Conservation (phyloP, 2,888 invertebrate genomes). For the Latrodectus hesperus region DNA sequence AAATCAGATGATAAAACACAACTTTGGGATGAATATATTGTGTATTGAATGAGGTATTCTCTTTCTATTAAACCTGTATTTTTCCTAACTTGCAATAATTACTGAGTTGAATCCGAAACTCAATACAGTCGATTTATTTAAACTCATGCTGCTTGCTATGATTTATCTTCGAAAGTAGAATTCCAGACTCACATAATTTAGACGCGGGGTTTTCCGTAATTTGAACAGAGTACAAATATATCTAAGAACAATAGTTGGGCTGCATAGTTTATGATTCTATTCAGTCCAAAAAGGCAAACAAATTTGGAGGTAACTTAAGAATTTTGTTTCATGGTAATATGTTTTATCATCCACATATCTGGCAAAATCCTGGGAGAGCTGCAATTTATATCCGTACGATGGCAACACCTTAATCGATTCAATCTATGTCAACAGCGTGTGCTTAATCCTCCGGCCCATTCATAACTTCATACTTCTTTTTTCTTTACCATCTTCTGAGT, state of each 20-base stretch:
- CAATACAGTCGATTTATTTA: too few species aligned
- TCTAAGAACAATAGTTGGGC: not conserved
- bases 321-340: not conserved
- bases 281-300: not conserved
- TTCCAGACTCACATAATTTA: too few species aligned
- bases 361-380: not conserved
- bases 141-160: too few species aligned
- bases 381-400: not conserved
- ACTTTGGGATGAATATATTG: too few species aligned
- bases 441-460: slow-evolving; percentile 36
- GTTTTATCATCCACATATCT: not conserved
- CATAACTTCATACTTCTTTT: slow-evolving; percentile 11
- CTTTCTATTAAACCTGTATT: too few species aligned
- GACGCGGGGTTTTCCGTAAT: too few species aligned
- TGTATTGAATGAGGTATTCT: too few species aligned
- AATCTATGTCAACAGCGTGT: slow-evolving; percentile 20
- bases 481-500: not conserved
- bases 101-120: too few species aligned
- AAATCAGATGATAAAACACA: too few species aligned
- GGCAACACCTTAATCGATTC: slow-evolving; percentile 45
- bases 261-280: not conserved
- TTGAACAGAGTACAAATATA: too few species aligned
- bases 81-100: too few species aligned
- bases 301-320: slow-evolving; percentile 1
- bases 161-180: too few species aligned